Evolutionary conservation across 2,113 vertebrate genomes (phyloP).

Genomic region (Aldabrachelys gigantea): DNA sequence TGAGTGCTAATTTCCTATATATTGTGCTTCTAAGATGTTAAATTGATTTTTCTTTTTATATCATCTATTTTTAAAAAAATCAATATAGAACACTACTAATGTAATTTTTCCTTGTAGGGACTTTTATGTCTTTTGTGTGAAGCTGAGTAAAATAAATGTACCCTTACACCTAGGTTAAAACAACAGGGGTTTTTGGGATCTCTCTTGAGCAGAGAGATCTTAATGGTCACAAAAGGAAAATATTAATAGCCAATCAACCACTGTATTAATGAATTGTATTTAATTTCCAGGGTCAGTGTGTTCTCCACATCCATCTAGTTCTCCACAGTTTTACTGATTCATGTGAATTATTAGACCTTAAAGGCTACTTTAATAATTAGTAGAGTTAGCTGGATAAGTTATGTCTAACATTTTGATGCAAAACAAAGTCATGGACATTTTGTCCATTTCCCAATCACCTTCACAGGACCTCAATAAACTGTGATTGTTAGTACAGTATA

Average conservation of each 20-base stretch:
- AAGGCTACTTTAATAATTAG: background rate
- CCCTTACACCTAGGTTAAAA: background rate
- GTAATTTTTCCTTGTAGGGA: background rate
- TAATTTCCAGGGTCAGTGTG: background rate
- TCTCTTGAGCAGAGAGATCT: background rate
- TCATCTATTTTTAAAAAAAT: accelerated
- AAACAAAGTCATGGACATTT: background rate
- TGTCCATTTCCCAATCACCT: background rate
- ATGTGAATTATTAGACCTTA: background rate
- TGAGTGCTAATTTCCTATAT: background rate
- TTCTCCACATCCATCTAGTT: background rate
- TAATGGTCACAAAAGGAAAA: background rate
- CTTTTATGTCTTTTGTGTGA: background rate
- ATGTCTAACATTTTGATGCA: background rate
- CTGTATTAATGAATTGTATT: background rate
- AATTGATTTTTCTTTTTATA: background rate
- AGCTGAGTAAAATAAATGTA: background rate
- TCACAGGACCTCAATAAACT: background rate
- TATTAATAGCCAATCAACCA: background rate
- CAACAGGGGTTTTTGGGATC: background rate
- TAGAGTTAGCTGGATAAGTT: background rate
- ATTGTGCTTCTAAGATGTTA: background rate
- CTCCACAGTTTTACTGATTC: background rate
- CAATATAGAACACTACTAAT: background rate
- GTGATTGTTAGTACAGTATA: background rate